Evolutionary conservation across 2,113 vertebrate genomes (phyloP).

Genomic region (Myiopsitta monachus): DNA sequence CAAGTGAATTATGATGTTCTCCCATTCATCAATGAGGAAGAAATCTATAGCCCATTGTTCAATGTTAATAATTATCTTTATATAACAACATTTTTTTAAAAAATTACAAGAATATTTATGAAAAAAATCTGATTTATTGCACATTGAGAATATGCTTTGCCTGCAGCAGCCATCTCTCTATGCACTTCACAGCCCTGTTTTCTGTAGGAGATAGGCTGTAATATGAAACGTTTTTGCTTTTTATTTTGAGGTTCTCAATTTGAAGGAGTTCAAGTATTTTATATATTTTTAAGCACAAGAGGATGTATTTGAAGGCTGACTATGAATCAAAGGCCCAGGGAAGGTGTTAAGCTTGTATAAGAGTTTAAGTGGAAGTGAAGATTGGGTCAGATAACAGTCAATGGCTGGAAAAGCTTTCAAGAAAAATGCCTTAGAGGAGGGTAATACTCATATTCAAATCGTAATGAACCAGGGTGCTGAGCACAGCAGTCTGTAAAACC

Average conservation of each 20-base stretch:
- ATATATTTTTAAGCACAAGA: background rate
- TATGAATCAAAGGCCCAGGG: conserved; percentile 10
- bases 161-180: conserved; percentile 66
- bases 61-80: conserved; percentile 43
- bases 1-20: conserved; percentile 13
- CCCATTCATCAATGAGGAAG: background rate
- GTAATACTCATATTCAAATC: background rate
- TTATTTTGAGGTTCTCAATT: conserved; percentile 53
- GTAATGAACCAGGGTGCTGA: background rate
- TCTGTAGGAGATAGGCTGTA: conserved; percentile 53
- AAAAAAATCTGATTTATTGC: conserved; percentile 33
- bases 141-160: conserved; percentile 53
- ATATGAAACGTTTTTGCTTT: conserved; percentile 35
- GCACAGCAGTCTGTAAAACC: background rate
- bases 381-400: background rate
- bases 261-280: conserved; percentile 28
- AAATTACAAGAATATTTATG: conserved; percentile 25
- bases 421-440: background rate
- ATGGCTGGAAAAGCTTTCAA: background rate
- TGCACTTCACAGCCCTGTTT: conserved; percentile 56
- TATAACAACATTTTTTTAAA: background rate
- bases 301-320: conserved; percentile 43
- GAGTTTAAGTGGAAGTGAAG: conserved; percentile 6
- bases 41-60: conserved; percentile 32
- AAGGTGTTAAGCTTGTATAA: background rate